Conservation (phyloP, 2,888 invertebrate genomes). For the Amorpha juglandis region DNA sequence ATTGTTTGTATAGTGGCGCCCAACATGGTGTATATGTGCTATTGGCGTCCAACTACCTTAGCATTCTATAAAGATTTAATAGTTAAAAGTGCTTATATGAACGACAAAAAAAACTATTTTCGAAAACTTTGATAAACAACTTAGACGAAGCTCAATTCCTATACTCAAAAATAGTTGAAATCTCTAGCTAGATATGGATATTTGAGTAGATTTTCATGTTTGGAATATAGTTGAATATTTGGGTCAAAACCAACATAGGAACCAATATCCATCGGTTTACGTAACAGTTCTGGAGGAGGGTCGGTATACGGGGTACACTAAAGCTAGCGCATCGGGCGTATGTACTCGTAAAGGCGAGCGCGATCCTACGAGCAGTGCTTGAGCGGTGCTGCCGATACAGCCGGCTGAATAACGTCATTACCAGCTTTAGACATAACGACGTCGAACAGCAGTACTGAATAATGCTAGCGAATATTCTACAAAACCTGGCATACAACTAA, state of each 20-base stretch:
- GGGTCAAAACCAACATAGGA: conserved; percentile 20
- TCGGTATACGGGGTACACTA: conserved; percentile 33
- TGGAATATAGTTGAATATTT: conserved; percentile 21
- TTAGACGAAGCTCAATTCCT: not conserved
- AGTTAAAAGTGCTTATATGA: not conserved
- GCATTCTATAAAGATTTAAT: not conserved
- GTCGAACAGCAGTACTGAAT: conserved; percentile 33
- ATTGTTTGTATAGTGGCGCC: conserved; percentile 8
- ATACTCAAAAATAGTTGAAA: not conserved
- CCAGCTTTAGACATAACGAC: conserved; percentile 47
- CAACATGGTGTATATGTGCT: not conserved
- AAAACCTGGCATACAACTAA: conserved; percentile 28
- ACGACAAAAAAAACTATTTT: not conserved
- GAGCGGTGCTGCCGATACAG: conserved; percentile 43
- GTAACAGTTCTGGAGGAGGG: conserved; percentile 12
- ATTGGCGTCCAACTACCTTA: not conserved
- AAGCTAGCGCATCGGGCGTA: conserved; percentile 32
- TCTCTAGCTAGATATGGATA: not conserved
- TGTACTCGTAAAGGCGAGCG: conserved; percentile 39
- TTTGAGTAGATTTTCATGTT: conserved; percentile 18
- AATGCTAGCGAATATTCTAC: conserved; percentile 40
- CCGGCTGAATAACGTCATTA: conserved; percentile 50
- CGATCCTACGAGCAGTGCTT: conserved; percentile 45
- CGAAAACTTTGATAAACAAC: not conserved
- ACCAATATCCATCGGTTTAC: conserved; percentile 26